Evolutionary conservation across 2,113 vertebrate species (phyloP).

Genomic region (Gallinago undulata): DNA sequence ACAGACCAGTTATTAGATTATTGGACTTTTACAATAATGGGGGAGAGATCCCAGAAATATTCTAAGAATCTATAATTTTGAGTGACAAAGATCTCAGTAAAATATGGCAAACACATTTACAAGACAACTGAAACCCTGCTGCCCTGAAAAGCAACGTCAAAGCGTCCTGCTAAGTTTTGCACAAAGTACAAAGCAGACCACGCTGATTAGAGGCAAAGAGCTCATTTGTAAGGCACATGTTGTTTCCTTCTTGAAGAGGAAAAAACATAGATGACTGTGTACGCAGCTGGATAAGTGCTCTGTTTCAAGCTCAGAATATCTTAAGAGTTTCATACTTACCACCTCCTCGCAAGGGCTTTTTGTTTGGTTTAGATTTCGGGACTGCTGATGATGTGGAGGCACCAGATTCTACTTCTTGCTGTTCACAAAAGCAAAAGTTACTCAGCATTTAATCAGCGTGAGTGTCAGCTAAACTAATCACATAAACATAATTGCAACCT

Average conservation of each 20-base stretch:
- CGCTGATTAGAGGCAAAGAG: not conserved
- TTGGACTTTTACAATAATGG: not conserved
- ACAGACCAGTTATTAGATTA: not conserved
- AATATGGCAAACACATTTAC: not conserved
- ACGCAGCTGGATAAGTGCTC: not conserved
- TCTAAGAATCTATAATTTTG: not conserved
- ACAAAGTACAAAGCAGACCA: not conserved
- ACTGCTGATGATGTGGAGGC: constrained; percentile 70
- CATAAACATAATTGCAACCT: not conserved
- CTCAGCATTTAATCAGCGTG: not conserved
- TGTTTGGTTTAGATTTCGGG: constrained; percentile 79
- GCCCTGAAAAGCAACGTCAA: not conserved
- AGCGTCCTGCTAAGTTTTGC: not conserved
- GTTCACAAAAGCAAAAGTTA: not conserved
- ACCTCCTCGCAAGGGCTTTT: constrained; percentile 78
- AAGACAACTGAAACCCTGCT: not conserved
- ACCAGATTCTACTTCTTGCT: constrained; percentile 71
- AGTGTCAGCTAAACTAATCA: not conserved
- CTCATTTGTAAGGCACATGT: not conserved
- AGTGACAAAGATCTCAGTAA: not conserved
- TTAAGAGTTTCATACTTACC: constrained; percentile 72
- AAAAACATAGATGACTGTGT: not conserved
- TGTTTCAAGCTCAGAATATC: not conserved
- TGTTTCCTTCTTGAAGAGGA: not conserved
- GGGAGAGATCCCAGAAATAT: not conserved